phyloP scores from a whole-genome alignment of 2,113 vertebrate genomes.

The Lates calcarifer region DNA sequence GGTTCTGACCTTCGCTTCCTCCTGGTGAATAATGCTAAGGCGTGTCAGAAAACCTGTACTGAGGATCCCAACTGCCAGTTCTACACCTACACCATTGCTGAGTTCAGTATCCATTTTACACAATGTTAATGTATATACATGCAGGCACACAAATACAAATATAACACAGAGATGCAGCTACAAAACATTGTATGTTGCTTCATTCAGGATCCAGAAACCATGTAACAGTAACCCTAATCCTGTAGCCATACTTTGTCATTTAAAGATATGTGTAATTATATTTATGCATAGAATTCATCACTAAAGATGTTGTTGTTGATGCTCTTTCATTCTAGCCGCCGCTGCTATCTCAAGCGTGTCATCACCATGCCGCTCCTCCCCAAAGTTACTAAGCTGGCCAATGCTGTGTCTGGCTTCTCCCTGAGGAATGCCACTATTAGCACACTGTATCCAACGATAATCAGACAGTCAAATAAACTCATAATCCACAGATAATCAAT shows the following conservation, averaged over 20 bases:
- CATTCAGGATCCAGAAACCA: background rate
- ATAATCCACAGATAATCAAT: too few species aligned
- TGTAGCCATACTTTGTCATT: background rate
- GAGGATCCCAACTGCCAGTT: conserved; percentile 73
- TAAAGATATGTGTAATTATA: too few species aligned
- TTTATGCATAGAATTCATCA: background rate
- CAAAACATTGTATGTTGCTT: background rate
- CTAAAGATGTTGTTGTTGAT: background rate
- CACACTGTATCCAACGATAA: too few species aligned
- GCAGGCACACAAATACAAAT: background rate
- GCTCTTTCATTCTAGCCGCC: conserved; percentile 58
- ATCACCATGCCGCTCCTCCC: conserved; percentile 67
- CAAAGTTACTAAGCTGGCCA: conserved; percentile 33
- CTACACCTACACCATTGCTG: conserved; percentile 64
- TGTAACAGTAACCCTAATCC: background rate
- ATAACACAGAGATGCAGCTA: too few species aligned
- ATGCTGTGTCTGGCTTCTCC: conserved; percentile 69
- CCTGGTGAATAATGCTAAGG: conserved; percentile 16
- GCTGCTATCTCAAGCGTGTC: conserved; percentile 73
- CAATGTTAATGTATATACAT: too few species aligned
- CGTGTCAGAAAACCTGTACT: conserved; percentile 59
- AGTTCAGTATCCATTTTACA: conserved; percentile 52
- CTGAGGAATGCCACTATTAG: conserved; percentile 42
- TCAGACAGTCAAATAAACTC: background rate
- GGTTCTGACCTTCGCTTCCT: conserved; percentile 50